phyloP scores from a whole-genome alignment of 2,113 vertebrate species.

The Xiphophorus couchianus region DNA sequence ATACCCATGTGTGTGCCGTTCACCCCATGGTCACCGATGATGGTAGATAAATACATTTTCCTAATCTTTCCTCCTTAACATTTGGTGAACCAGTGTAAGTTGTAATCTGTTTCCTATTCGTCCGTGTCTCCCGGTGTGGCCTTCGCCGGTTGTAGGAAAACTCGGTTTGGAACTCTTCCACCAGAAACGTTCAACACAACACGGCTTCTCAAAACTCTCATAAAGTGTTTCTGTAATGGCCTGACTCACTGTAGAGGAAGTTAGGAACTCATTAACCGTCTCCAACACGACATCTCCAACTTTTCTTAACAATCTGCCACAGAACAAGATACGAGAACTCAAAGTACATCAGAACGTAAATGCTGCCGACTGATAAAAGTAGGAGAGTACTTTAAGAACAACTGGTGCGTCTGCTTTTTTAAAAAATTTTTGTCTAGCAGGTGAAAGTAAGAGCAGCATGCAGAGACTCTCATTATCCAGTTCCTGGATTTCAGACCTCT shows the following conservation, averaged over 20 bases:
- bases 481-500: constrained; percentile 4
- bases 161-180: too few species aligned
- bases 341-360: neutral
- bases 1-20: too few species aligned
- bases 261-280: neutral
- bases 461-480: constrained; percentile 3
- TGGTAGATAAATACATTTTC: too few species aligned
- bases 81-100: too few species aligned
- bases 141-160: too few species aligned
- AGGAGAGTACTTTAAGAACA: constrained; percentile 6
- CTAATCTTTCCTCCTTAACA: too few species aligned
- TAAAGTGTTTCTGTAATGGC: neutral
- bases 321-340: neutral
- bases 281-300: neutral
- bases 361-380: neutral
- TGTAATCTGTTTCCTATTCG: too few species aligned
- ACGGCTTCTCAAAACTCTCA: neutral
- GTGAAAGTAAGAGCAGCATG: constrained; percentile 13
- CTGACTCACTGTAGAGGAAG: neutral
- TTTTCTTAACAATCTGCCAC: neutral
- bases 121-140: too few species aligned
- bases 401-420: constrained; percentile 3
- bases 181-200: too few species aligned
- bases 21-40: too few species aligned
- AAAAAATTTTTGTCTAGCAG: constrained; percentile 9